A percentile compares a stretch with the other conserved stretches of the same genome.
phyloP scores from a whole-genome alignment of 2,797 vertebrate genomes.

The Platalea minor region DNA sequence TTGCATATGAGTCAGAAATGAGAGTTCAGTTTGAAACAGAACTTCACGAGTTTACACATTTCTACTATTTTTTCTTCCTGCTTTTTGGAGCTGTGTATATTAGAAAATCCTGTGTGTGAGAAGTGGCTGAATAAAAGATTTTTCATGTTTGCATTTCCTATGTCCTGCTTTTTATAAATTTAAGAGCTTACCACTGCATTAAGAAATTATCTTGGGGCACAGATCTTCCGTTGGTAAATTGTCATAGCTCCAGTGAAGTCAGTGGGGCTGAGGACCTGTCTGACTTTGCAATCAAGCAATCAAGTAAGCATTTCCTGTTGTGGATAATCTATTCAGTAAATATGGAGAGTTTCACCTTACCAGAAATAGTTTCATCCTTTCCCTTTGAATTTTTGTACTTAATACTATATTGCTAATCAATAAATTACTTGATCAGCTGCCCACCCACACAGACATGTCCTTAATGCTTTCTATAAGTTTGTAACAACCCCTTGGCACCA shows the following conservation, averaged over 20 bases:
- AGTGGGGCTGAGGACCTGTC: not conserved
- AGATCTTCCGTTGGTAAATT: conserved; percentile 26
- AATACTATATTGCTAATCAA: conserved; percentile 30
- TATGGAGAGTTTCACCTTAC: conserved; percentile 2
- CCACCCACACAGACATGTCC: not conserved
- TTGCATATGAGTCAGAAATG: not conserved
- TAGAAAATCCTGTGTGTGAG: not conserved
- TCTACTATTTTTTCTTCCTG: not conserved
- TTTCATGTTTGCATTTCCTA: not conserved
- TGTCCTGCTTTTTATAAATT: not conserved
- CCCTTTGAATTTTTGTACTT: conserved; percentile 15
- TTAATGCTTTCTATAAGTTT: conserved; percentile 18
- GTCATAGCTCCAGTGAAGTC: not conserved
- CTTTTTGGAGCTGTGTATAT: not conserved
- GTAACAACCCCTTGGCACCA: conserved; percentile 23
- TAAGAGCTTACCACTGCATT: conserved; percentile 6
- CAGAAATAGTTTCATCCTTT: conserved; percentile 33
- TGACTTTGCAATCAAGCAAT: conserved; percentile 32
- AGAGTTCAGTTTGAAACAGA: not conserved
- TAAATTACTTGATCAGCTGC: conserved; percentile 34
- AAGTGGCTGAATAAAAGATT: not conserved
- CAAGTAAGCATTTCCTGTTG: conserved; percentile 35
- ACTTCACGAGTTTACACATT: not conserved
- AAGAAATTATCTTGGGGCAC: not conserved
- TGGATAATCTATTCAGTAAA: not conserved